A percentile compares a stretch with the other conserved stretches of the same genome.
Conservation (phyloP, 2,888 invertebrate species). For the Acanthosepion esculentum region DNA sequence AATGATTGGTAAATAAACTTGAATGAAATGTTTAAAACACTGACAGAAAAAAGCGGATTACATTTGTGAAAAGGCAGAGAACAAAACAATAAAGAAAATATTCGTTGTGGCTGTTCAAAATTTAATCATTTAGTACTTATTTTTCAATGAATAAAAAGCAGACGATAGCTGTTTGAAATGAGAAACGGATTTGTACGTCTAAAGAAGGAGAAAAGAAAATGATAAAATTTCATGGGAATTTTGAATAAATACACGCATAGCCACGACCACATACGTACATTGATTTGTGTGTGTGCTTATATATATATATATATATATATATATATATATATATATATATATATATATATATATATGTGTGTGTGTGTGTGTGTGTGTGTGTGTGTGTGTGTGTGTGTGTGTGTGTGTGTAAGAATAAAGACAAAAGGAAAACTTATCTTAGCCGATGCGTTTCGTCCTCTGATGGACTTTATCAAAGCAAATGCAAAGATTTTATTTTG, state of each 20-base stretch:
- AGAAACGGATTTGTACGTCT: not conserved
- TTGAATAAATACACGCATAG: not conserved
- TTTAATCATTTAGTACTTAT: not conserved
- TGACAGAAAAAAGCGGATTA: not conserved
- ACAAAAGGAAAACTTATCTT: no score
- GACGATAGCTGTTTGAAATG: not conserved
- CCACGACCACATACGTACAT: not conserved
- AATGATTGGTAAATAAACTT: not conserved
- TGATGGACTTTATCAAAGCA: no score
- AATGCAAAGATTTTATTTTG: no score
- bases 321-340: no score
- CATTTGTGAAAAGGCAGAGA: not conserved
- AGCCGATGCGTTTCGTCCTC: no score
- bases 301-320: no score
- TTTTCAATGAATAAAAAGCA: not conserved
- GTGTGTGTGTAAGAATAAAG: no score
- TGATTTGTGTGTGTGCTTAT: not conserved
- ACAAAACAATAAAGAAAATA: not conserved
- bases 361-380: no score
- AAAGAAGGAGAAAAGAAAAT: not conserved
- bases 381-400: no score
- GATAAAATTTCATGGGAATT: not conserved
- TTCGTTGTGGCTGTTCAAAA: not conserved
- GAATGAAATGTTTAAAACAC: not conserved
- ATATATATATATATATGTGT: no score